Evolutionary conservation across 2,888 invertebrate genomes (phyloP).

Genomic region (Lymantria monacha): DNA sequence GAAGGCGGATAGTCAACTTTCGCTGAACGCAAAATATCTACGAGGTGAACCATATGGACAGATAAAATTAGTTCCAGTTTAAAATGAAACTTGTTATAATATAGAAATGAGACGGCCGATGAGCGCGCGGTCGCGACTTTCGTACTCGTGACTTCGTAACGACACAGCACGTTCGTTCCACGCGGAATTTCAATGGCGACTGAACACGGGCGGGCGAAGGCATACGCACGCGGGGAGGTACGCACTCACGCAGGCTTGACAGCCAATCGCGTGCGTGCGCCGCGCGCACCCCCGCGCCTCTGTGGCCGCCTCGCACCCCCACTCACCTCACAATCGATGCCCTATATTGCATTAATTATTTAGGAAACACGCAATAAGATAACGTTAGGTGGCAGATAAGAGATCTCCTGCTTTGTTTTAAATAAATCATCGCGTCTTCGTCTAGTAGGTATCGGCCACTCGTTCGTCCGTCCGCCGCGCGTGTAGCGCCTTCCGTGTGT

Average conservation of each 20-base stretch:
- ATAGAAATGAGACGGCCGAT: conserved; percentile 48
- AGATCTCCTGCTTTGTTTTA: conserved; percentile 67
- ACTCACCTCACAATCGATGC: conserved; percentile 82
- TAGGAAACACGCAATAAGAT: conserved; percentile 83
- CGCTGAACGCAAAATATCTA: conserved; percentile 90
- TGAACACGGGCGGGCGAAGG: conserved; percentile 63
- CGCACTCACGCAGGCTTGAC: conserved; percentile 78
- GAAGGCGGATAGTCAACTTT: conserved; percentile 88
- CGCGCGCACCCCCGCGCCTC: conserved; percentile 77
- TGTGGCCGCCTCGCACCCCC: conserved; percentile 64
- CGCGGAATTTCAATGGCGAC: conserved; percentile 65
- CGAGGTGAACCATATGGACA: conserved; percentile 92
- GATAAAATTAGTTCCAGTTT: conserved; percentile 68
- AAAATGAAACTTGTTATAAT: conserved; percentile 54
- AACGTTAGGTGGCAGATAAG: conserved; percentile 81
- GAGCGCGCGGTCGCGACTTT: conserved; percentile 54
- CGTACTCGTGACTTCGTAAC: conserved; percentile 53
- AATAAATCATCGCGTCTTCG: conserved; percentile 69
- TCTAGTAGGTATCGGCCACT: conserved; percentile 29
- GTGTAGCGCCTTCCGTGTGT: conserved; percentile 36
- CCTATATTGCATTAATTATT: conserved; percentile 84
- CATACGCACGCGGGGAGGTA: conserved; percentile 78
- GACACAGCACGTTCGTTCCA: conserved; percentile 54
- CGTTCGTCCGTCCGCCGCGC: conserved; percentile 29
- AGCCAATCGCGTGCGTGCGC: conserved; percentile 81